A percentile compares a stretch with the other conserved stretches of the same genome.
Evolutionary conservation across 1,140 invertebrate genomes (phyloP).

Genomic region (Temnothorax nylanderi): DNA sequence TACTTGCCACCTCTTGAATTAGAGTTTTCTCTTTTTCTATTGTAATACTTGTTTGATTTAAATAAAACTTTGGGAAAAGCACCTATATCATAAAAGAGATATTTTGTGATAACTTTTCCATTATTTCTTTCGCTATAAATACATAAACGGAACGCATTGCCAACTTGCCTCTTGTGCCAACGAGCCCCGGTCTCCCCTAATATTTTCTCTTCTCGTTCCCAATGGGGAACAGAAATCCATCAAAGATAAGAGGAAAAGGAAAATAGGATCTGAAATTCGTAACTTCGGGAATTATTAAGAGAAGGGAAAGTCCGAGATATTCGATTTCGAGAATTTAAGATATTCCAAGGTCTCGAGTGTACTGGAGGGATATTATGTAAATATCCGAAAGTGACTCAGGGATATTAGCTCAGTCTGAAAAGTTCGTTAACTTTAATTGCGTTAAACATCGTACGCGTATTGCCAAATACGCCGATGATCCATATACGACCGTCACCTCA

Average conservation of each 20-base stretch:
- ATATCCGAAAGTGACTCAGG: neutral
- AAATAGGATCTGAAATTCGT: neutral
- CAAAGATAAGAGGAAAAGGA: neutral
- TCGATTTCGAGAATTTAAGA: neutral
- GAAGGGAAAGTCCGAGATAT: neutral
- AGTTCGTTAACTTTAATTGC: conserved; percentile 24
- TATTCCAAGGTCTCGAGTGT: neutral
- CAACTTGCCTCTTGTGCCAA: too few species aligned
- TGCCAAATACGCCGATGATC: conserved; percentile 5
- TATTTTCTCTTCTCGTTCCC: neutral
- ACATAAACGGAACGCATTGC: too few species aligned
- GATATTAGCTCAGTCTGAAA: neutral
- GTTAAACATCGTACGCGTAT: neutral
- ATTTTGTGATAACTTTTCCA: too few species aligned
- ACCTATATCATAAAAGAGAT: too few species aligned
- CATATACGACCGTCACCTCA: neutral
- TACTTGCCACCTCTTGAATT: too few species aligned
- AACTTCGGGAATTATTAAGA: neutral
- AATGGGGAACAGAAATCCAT: neutral
- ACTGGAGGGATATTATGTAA: neutral
- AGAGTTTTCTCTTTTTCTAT: too few species aligned
- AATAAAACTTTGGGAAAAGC: too few species aligned
- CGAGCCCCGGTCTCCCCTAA: too few species aligned
- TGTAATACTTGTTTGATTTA: too few species aligned
- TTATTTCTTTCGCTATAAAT: too few species aligned